phyloP scores from a whole-genome alignment of 2,888 invertebrate species.

The Tinea trinotella region DNA sequence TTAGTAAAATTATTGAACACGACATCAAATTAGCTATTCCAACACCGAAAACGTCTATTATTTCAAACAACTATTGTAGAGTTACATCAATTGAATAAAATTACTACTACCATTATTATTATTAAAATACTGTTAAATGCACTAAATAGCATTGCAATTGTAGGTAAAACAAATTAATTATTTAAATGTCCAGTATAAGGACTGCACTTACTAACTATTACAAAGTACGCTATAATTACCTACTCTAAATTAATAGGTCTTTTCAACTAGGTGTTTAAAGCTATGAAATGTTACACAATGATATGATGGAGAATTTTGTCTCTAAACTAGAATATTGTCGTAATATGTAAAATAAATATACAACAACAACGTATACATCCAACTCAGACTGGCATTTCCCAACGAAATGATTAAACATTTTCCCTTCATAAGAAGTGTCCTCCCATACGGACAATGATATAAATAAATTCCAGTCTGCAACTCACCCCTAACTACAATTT shows the following conservation, averaged over 20 bases:
- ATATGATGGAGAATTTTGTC: slow-evolving; percentile 58
- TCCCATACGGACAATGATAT: not conserved
- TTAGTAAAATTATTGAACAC: not conserved
- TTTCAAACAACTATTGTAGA: not conserved
- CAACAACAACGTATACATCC: slow-evolving; percentile 13
- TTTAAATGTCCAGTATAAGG: slow-evolving; percentile 38
- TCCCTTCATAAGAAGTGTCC: not conserved
- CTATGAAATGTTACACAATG: slow-evolving; percentile 65
- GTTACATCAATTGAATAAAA: not conserved
- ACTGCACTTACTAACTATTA: slow-evolving; percentile 42
- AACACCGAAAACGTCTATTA: not conserved
- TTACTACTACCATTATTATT: not conserved
- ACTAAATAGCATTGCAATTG: not conserved
- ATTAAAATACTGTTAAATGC: not conserved
- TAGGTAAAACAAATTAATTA: not conserved
- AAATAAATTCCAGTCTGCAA: not conserved
- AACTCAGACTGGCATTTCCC: not conserved
- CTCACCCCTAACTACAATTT: not conserved
- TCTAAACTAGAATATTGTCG: slow-evolving; percentile 18
- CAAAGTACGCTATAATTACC: slow-evolving; percentile 40
- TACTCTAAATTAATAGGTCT: slow-evolving; percentile 37
- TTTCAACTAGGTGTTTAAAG: slow-evolving; percentile 52
- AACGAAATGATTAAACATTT: not conserved
- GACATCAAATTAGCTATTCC: not conserved
- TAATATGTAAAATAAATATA: slow-evolving; percentile 3